phyloP scores from a whole-genome alignment of 2,888 invertebrate species.

The Dyspetes luteomarginatus region DNA sequence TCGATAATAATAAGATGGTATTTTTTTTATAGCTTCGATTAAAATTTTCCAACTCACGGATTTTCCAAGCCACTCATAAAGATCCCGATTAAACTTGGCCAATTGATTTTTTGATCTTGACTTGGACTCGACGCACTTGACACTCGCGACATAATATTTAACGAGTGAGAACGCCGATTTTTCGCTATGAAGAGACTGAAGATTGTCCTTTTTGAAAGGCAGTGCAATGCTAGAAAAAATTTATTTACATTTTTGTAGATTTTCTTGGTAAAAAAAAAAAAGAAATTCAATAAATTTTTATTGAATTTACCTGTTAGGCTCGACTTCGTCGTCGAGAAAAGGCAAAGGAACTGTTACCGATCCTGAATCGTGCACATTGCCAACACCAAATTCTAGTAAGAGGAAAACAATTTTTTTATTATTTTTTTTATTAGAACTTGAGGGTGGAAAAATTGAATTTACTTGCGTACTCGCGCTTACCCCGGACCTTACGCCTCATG shows the following conservation, averaged over 20 bases:
- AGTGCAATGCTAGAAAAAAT: constrained; percentile 84
- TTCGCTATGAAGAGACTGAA: constrained; percentile 84
- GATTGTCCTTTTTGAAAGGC: constrained; percentile 85
- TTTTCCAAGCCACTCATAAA: constrained; percentile 85
- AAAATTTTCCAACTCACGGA: constrained; percentile 79
- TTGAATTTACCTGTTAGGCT: constrained; percentile 81
- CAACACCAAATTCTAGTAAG: constrained; percentile 19
- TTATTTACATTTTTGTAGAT: not conserved
- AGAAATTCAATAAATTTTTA: not conserved
- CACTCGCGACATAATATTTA: constrained; percentile 85
- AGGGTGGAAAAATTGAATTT: constrained; percentile 28
- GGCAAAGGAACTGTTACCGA: constrained; percentile 84
- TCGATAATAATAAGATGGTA: too few species aligned
- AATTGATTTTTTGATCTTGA: constrained; percentile 77
- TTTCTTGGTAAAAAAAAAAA: not conserved
- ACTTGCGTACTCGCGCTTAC: constrained; percentile 58
- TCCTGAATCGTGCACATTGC: not conserved
- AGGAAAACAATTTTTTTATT: not conserved
- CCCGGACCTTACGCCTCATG: constrained; percentile 43
- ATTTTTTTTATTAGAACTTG: not conserved
- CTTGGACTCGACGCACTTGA: constrained; percentile 84
- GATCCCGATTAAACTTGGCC: constrained; percentile 84
- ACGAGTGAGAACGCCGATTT: constrained; percentile 83
- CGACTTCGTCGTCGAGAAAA: constrained; percentile 85
- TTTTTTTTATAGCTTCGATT: too few species aligned